Percentiles rank a stretch among this genome's conserved stretches.
These are phyloP conservation scores for Irena cyanogastra DNA, from an alignment of 2,113 vertebrate genomes.

Conservation along the genomic window DNA sequence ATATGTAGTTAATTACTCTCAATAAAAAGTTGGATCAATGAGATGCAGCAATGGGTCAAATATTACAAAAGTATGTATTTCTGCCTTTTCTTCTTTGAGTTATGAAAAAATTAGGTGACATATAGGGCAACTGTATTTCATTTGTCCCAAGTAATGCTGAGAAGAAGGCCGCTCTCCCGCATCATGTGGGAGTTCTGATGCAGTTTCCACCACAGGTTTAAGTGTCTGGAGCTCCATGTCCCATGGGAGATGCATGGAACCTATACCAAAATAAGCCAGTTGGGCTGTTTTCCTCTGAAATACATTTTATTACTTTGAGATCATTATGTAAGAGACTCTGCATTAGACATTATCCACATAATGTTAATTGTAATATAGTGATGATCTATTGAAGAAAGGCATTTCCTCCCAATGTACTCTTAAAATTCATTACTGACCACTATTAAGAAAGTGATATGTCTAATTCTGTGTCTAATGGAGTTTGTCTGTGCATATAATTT, in stretches of 20 bases:
- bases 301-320: background rate
- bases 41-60: background rate
- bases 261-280: background rate
- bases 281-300: background rate
- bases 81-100: background rate
- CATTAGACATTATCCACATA: background rate
- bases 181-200: background rate
- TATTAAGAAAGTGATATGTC: background rate
- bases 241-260: background rate
- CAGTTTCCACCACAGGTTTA: background rate
- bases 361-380: background rate
- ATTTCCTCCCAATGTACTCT: background rate
- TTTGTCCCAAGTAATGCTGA: background rate
- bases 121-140: background rate
- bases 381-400: background rate
- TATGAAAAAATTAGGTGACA: background rate
- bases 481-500: conserved; percentile 13
- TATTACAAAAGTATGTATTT: background rate
- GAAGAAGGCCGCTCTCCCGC: background rate
- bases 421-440: conserved; percentile 5
- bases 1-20: background rate
- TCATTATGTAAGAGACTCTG: background rate
- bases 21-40: background rate
- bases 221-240: background rate
- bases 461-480: background rate